Evolutionary conservation across 2,113 vertebrate species (phyloP).

Genomic region (Pantherophis guttatus): DNA sequence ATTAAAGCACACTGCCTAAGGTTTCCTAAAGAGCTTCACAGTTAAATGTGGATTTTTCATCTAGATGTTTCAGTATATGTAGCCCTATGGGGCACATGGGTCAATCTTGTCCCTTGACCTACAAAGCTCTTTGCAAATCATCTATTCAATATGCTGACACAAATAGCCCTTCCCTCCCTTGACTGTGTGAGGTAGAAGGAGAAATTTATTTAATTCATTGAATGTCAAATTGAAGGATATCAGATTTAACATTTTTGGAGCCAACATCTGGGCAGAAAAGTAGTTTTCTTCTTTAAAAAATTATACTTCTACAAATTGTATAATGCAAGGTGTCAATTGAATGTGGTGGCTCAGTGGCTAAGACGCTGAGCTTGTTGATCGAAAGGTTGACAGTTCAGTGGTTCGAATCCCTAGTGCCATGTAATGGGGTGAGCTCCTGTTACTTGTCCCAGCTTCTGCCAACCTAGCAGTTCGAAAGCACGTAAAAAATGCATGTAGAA

Average conservation of each 20-base stretch:
- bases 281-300: not conserved
- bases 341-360: not conserved
- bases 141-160: not conserved
- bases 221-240: not conserved
- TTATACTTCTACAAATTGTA: not conserved
- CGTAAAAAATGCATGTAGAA: too few relatives aligned
- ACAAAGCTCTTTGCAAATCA: not conserved
- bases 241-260: not conserved
- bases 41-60: not conserved
- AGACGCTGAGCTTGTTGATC: too few relatives aligned
- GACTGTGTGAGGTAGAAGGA: not conserved
- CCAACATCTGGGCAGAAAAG: not conserved
- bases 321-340: not conserved
- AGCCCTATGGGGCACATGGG: not conserved
- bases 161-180: not conserved
- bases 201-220: not conserved
- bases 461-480: too few relatives aligned
- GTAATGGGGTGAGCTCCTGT: too few relatives aligned
- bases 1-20: not conserved
- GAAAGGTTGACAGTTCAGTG: too few relatives aligned
- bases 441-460: too few relatives aligned
- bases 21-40: not conserved
- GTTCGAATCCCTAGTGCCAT: too few relatives aligned
- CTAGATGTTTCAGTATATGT: not conserved
- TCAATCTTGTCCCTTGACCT: not conserved